Evolutionary conservation across 2,888 invertebrate species (phyloP), one percentile per base, ranked within the genome.

Genomic region (Ophraella communa): DNA sequence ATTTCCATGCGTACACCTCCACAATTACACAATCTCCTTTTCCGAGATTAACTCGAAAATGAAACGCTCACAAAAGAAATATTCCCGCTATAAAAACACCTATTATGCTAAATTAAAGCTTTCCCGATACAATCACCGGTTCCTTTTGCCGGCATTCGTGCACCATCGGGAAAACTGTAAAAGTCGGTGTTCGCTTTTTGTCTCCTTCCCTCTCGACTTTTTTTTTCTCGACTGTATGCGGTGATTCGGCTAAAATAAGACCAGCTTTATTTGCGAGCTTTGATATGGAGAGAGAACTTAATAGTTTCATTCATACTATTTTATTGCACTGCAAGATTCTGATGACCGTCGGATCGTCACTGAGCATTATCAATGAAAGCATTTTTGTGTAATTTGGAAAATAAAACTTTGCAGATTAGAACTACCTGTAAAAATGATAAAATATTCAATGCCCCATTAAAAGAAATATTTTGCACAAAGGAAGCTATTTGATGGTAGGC

Each of bases 21-120:
- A 65, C 66, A 69, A 68, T 70, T 70, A 69, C 69, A 59, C 67
- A 68, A 68, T 69, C 65, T 64, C 67, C 68, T 62, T 67, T 64
- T 53, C 62, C 66, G 64, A 68, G 70, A 69, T 71, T 70, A 71
- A 66, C 69, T 65, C 52, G 68, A 71, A 71, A 71, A 71, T 69
- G 69, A 71, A 71, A 69, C 62, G 64, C 65, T 67, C 65, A 62
- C 63, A 65, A 70, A 68, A 70, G 65, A 63, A 68, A 69, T 62
- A 66, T 68, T 58, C 62, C 55, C 53, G 65, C 70, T 47, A 66
- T 72, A 70, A 70, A 71, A 69, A 70, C 68, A 66, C 63, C 70
- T 68, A 70, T 72, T 72, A 70, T 69, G 66, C 70, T 70, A 70
- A 72, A 72, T 70, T 71, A 70, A 72, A 70, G 70, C 64, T 60